A percentile compares a stretch with the other conserved stretches of the same genome.
Evolutionary conservation across 2,113 vertebrate species (phyloP).

Genomic region (Corythornis madagascariensis): DNA sequence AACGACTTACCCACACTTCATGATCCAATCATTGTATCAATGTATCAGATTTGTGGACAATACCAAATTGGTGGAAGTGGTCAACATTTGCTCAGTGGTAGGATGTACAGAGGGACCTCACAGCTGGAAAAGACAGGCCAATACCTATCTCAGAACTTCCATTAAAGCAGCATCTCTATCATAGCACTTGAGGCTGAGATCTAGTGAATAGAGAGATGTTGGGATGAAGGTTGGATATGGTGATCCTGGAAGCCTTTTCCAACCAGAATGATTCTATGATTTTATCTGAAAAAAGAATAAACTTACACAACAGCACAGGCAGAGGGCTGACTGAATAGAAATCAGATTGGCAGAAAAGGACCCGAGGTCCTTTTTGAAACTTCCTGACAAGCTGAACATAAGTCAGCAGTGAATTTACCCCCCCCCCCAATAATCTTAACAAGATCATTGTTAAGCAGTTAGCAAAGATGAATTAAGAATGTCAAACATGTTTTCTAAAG

Average conservation of each 20-base stretch:
- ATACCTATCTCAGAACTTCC: neutral
- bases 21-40: neutral
- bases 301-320: neutral
- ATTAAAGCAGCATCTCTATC: neutral
- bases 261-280: no score
- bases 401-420: neutral
- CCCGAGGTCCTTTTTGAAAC: neutral
- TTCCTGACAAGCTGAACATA: neutral
- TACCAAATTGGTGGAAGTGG: neutral
- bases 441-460: neutral
- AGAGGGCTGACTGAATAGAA: neutral
- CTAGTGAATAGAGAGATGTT: no score
- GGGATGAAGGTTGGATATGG: no score
- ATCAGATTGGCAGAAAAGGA: neutral
- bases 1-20: neutral
- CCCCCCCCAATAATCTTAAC: neutral
- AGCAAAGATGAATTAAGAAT: neutral
- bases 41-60: neutral
- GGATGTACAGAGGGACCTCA: neutral
- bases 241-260: no score
- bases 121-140: neutral
- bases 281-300: neutral
- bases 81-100: neutral
- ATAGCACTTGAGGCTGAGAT: no score
- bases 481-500: neutral